Percentiles rank a stretch among this genome's conserved stretches.
Conservation (phyloP, 2,113 vertebrate species). For the Etia nguti region DNA sequence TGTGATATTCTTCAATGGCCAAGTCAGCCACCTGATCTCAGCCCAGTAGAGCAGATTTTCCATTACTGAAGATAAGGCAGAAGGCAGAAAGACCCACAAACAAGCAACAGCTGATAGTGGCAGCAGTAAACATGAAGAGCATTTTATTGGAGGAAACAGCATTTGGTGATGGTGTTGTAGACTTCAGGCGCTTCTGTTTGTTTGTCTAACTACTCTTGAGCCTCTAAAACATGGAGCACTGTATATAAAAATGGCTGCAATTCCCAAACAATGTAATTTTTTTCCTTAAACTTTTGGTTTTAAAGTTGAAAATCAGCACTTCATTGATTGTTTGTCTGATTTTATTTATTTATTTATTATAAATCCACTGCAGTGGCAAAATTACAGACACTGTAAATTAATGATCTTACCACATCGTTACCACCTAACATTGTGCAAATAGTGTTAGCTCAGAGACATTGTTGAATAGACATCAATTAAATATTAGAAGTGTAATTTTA, state of each 20-base stretch:
- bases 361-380: not conserved
- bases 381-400: not conserved
- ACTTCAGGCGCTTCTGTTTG: not conserved
- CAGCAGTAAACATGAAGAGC: not conserved
- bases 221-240: not conserved
- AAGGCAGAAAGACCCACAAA: not conserved
- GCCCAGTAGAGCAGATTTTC: not conserved
- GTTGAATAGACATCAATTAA: not conserved
- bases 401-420: rapidly evolving
- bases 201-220: not conserved
- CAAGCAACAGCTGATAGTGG: not conserved
- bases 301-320: not conserved
- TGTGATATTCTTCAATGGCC: not conserved
- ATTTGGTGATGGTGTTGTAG: not conserved
- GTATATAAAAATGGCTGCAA: not conserved
- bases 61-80: not conserved
- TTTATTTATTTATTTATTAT: not conserved
- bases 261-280: not conserved
- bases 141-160: not conserved
- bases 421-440: not conserved
- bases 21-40: not conserved
- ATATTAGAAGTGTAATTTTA: not conserved
- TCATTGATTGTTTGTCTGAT: not conserved
- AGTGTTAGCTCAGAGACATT: not conserved
- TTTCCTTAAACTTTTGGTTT: not conserved